Base-by-base conservation (phyloP, 2,113 vertebrate genomes). In the Choloepus hoffmanni region DNA sequence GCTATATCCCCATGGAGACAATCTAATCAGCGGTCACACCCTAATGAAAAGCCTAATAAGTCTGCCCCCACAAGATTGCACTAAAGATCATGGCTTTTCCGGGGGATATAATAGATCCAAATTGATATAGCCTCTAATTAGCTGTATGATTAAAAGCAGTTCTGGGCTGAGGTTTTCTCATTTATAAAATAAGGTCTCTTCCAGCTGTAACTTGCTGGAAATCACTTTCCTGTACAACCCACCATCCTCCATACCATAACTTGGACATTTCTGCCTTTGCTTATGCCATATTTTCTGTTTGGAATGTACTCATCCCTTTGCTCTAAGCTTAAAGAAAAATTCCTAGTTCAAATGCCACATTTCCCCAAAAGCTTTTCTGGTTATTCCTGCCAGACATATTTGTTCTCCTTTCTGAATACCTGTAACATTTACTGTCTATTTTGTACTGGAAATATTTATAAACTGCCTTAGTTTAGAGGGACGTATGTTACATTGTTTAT, bases 101-200 rank as follows among this genome's bases (percentile, higher is more conserved):
- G 2, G 36, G 36, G 36, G 36, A 36, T 36, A 36, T 36, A 36
- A 36, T 36, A 36, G 36, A 36, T 36, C 36, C 36, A 36, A 36
- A 36, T 36, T 36, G 36, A 36, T 36, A 36, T 89, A 73, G 48
- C 74, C 30, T 94, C 60, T 73, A 55, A 85, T n/a, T 76, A 9
- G n/a, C 28, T 63, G 15, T 78, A 28, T 85, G 82, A 95, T 15
- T 85, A 24, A 72, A 72, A 92, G 53, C 26, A 4, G 28, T 79
- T 85, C 63, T 89, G 45, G 62, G 6, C 28, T 65, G 24, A 15
- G 45, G 55, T 77, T 91, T 82, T 82, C 50, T 83, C 50, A 58
- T 40, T 81, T 93, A n/a, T 85, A 53, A 94, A 53, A 40, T 72
- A 73, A 90, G 30, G 21, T 92, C 60, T 76, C 45, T 82, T 84